phyloP scores from a whole-genome alignment of 2,888 invertebrate species.

The Osedax fenrisi region DNA sequence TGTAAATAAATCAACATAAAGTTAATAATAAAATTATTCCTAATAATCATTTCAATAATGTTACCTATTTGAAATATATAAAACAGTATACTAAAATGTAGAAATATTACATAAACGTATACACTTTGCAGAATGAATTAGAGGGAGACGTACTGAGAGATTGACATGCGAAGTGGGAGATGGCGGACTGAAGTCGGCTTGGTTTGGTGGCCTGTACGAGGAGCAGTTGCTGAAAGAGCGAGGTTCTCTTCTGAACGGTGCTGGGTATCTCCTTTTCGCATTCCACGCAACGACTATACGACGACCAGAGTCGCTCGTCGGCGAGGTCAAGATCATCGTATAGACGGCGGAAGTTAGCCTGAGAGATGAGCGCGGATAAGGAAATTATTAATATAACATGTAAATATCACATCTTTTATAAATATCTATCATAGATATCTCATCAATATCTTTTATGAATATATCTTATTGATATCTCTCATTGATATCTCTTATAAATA shows the following conservation, averaged over 20 bases:
- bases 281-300: conserved; percentile 59
- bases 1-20: neutral
- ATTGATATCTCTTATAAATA: too few relatives aligned
- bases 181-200: conserved; percentile 66
- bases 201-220: conserved; percentile 69
- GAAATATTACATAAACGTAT: too few relatives aligned
- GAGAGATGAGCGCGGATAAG: too few relatives aligned
- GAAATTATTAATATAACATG: too few relatives aligned
- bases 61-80: too few relatives aligned
- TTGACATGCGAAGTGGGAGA: conserved; percentile 62
- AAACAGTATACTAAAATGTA: too few relatives aligned
- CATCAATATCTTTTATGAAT: neutral
- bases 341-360: conserved; percentile 58
- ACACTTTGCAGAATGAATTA: neutral
- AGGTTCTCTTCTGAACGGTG: conserved; percentile 55
- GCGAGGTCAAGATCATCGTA: conserved; percentile 58
- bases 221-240: conserved; percentile 69
- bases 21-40: neutral
- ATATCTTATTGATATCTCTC: too few relatives aligned
- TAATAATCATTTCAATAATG: too few relatives aligned
- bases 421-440: too few relatives aligned
- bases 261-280: conserved; percentile 59
- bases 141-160: conserved; percentile 43
- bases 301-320: conserved; percentile 60
- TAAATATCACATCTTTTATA: too few relatives aligned